phyloP scores from a whole-genome alignment of 1,140 invertebrate species.

The Bombus waltoni region DNA sequence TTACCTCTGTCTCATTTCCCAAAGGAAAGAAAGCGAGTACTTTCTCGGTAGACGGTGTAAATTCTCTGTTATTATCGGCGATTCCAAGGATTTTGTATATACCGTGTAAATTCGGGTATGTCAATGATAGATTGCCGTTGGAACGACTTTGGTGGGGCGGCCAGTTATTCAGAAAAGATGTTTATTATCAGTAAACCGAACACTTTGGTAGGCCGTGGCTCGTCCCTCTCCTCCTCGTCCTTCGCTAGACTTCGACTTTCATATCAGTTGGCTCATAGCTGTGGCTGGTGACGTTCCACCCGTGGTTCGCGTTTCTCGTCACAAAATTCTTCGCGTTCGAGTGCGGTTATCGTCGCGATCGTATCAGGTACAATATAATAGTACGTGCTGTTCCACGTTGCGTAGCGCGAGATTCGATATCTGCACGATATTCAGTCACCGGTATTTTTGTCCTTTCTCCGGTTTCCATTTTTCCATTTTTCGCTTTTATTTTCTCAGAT shows the following conservation, averaged over 20 bases:
- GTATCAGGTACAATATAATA: neutral
- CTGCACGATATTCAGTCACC: too few relatives aligned
- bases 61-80: neutral
- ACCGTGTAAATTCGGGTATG: constrained; percentile 42
- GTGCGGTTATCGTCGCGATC: constrained; percentile 20
- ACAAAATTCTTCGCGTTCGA: constrained; percentile 10
- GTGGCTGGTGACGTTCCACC: constrained; percentile 44
- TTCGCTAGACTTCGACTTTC: constrained; percentile 50
- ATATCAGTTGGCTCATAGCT: constrained; percentile 56
- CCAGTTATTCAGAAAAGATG: constrained; percentile 57
- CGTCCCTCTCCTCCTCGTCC: constrained; percentile 23
- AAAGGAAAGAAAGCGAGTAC: neutral
- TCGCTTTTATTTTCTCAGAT: neutral
- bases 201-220: constrained; percentile 34
- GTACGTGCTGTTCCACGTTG: neutral
- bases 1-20: neutral
- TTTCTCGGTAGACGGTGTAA: neutral
- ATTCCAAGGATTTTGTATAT: constrained; percentile 28
- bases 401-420: neutral
- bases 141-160: neutral
- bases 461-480: neutral
- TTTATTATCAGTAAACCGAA: constrained; percentile 70
- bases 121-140: constrained; percentile 28
- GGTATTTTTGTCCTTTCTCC: too few relatives aligned
- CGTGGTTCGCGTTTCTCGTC: neutral